Conservation (phyloP, 2,797 vertebrate species). For the Schizopygopsis pylzovi region DNA sequence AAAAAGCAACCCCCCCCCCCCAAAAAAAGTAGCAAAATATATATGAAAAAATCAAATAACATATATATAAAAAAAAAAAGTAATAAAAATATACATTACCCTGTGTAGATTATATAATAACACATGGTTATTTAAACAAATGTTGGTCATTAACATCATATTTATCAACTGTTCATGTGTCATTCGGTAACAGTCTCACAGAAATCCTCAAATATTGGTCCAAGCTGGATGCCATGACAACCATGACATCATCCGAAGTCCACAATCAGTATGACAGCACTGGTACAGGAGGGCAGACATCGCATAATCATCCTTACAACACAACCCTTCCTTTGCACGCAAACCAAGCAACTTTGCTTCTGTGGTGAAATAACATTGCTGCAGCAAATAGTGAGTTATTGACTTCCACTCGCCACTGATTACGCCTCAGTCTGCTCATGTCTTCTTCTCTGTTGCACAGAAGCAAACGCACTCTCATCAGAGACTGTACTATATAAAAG, state of each 20-base stretch:
- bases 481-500: neutral
- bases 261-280: slow-evolving; percentile 32
- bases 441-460: neutral
- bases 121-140: neutral
- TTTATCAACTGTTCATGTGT: neutral
- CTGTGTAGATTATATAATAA: too few relatives aligned
- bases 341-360: slow-evolving; percentile 9
- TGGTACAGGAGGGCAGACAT: slow-evolving; percentile 1
- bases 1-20: too few relatives aligned
- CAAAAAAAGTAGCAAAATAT: too few relatives aligned
- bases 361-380: neutral
- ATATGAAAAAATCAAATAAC: too few relatives aligned
- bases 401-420: slow-evolving; percentile 2
- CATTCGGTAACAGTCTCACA: slow-evolving; percentile 21
- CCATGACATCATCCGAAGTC: slow-evolving; percentile 43
- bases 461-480: neutral
- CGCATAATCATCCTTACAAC: slow-evolving; percentile 13
- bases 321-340: neutral
- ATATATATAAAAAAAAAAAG: too few relatives aligned
- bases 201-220: slow-evolving; percentile 43
- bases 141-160: neutral
- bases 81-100: too few relatives aligned
- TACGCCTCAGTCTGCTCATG: neutral
- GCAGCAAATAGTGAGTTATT: slow-evolving; percentile 9
- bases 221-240: slow-evolving; percentile 46